Conservation (phyloP, 2,888 invertebrate genomes). For the Atethmia centrago region DNA sequence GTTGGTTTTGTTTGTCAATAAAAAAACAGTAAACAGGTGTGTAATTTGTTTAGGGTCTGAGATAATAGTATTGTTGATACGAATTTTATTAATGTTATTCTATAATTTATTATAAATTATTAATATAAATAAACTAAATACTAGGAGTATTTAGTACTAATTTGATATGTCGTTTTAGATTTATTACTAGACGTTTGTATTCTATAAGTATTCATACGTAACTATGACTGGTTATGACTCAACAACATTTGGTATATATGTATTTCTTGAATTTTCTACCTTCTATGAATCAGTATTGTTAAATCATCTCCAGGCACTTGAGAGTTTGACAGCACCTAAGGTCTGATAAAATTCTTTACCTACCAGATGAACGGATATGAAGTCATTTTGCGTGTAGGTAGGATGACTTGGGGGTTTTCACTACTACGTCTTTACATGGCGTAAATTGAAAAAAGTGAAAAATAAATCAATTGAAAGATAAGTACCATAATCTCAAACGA, state of each 20-base stretch:
- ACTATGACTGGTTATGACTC: not conserved
- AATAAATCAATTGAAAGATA: not conserved
- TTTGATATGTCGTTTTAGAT: no score
- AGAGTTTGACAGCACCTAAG: constrained; percentile 14
- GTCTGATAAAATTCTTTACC: constrained; percentile 6
- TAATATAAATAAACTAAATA: no score
- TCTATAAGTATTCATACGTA: no score
- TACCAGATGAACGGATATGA: not conserved
- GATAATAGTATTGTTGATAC: no score
- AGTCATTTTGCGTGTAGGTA: not conserved
- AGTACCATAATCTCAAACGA: not conserved
- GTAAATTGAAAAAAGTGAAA: not conserved
- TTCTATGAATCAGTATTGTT: constrained; percentile 18
- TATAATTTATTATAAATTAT: no score
- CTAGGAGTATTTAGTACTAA: no score
- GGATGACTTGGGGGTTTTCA: not conserved
- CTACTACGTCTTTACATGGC: not conserved
- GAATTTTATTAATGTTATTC: no score
- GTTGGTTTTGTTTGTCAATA: no score
- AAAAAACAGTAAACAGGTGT: no score
- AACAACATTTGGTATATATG: not conserved
- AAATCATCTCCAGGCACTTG: constrained; percentile 17
- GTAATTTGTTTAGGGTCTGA: no score
- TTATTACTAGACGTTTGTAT: no score
- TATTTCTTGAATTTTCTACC: not conserved